Evolutionary conservation across 2,888 invertebrate genomes (phyloP).

Genomic region (Siphonodentalium dalli): DNA sequence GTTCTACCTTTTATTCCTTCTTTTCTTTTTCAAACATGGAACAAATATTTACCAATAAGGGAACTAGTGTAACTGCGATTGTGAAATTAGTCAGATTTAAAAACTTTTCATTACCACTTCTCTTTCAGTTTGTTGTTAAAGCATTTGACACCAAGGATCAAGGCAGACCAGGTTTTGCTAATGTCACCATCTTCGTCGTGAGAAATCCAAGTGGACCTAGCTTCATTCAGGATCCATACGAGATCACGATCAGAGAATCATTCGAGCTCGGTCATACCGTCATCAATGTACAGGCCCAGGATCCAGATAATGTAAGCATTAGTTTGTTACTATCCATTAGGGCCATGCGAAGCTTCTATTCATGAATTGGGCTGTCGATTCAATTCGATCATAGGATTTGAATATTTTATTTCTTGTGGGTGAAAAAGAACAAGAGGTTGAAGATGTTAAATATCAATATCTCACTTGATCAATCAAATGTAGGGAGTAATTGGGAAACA

Average conservation of each 20-base stretch:
- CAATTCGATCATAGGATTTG: too few species aligned
- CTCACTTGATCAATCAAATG: too few species aligned
- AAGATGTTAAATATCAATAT: too few species aligned
- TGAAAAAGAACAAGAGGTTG: too few species aligned
- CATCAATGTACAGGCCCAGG: conserved; percentile 43
- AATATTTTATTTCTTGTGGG: too few species aligned
- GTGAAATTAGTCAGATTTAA: background rate
- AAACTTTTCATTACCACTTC: background rate
- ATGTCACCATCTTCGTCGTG: conserved; percentile 41
- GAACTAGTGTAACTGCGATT: too few species aligned
- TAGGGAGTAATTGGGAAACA: too few species aligned
- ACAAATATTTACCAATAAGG: background rate
- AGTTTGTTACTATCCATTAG: background rate
- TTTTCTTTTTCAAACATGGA: background rate
- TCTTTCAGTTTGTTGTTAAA: conserved; percentile 35
- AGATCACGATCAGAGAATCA: conserved; percentile 32
- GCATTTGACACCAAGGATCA: conserved; percentile 47
- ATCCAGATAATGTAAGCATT: conserved; percentile 37
- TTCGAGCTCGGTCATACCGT: conserved; percentile 38
- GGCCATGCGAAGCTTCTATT: background rate
- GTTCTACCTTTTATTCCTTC: too few species aligned
- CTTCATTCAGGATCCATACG: conserved; percentile 21
- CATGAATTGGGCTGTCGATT: too few species aligned
- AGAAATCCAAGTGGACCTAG: conserved; percentile 41
- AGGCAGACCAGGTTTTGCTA: conserved; percentile 33